Evolutionary conservation across 1,140 invertebrate genomes (phyloP).

Genomic region (Eupristina koningsbergeri): DNA sequence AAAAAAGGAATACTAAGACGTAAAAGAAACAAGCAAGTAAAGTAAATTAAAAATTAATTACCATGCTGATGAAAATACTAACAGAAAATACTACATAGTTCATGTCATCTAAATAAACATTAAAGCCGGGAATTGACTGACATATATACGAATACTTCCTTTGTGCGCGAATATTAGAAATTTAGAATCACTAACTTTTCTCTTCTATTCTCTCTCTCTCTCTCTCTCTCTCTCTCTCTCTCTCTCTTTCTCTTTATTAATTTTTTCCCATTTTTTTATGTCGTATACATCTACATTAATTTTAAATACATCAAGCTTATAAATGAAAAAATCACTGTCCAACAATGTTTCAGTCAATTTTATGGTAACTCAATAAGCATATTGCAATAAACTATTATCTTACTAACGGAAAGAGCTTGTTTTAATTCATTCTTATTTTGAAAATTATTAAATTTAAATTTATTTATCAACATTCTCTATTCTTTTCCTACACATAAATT

Average conservation of each 20-base stretch:
- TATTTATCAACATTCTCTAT: too few species aligned
- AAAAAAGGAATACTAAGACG: constrained; percentile 68
- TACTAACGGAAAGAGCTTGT: too few species aligned
- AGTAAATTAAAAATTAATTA: constrained; percentile 76
- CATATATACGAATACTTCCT: constrained; percentile 1
- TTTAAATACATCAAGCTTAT: constrained; percentile 49
- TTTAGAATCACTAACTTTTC: neutral
- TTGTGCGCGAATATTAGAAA: neutral
- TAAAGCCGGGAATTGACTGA: neutral
- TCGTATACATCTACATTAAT: too few species aligned
- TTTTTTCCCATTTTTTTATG: too few species aligned
- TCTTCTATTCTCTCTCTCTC: too few species aligned
- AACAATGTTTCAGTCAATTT: constrained; percentile 17
- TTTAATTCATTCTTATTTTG: too few species aligned
- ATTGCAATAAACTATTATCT: too few species aligned
- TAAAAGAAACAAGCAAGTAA: constrained; percentile 74
- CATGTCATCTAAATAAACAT: neutral
- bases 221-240: neutral
- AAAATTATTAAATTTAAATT: too few species aligned
- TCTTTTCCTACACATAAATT: too few species aligned
- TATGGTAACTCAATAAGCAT: constrained; percentile 43
- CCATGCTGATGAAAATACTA: constrained; percentile 73
- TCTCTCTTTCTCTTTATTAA: neutral
- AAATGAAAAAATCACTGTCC: constrained; percentile 40
- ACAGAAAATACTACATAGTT: constrained; percentile 65